Evolutionary conservation across 1,140 invertebrate genomes (phyloP).

Genomic region (Paramacrobiotus metropolitanus): DNA sequence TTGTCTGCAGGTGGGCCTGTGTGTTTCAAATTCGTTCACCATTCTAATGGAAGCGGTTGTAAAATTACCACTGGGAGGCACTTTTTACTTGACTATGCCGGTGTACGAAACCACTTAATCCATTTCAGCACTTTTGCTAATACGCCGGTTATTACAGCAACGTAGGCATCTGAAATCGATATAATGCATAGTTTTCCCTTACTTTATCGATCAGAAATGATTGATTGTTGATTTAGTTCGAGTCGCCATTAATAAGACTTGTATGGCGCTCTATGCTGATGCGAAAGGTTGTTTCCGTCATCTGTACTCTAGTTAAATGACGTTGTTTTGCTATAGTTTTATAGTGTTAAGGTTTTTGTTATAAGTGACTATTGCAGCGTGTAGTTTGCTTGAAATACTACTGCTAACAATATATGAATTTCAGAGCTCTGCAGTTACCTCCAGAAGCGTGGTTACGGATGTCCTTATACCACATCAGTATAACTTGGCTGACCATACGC

Average conservation of each 20-base stretch:
- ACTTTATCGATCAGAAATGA: no score
- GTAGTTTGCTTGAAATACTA: background rate
- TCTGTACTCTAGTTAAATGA: background rate
- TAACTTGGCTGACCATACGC: constrained; percentile 66
- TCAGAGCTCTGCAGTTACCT: constrained; percentile 82
- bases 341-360: background rate
- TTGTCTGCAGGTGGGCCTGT: constrained; percentile 65
- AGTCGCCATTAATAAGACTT: no score
- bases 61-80: no score
- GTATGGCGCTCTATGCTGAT: no score
- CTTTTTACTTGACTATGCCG: no score
- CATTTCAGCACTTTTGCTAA: no score
- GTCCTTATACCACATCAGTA: constrained; percentile 65
- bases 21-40: background rate
- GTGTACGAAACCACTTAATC: no score
- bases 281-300: background rate
- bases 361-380: no score
- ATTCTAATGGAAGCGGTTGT: no score
- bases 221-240: no score
- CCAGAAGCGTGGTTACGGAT: constrained; percentile 86
- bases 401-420: no score
- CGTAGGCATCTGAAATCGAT: background rate
- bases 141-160: background rate
- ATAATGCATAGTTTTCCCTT: background rate
- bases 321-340: background rate